Base-by-base conservation (phyloP, 2,797 vertebrate genomes). In the Lepus oiostolus region DNA sequence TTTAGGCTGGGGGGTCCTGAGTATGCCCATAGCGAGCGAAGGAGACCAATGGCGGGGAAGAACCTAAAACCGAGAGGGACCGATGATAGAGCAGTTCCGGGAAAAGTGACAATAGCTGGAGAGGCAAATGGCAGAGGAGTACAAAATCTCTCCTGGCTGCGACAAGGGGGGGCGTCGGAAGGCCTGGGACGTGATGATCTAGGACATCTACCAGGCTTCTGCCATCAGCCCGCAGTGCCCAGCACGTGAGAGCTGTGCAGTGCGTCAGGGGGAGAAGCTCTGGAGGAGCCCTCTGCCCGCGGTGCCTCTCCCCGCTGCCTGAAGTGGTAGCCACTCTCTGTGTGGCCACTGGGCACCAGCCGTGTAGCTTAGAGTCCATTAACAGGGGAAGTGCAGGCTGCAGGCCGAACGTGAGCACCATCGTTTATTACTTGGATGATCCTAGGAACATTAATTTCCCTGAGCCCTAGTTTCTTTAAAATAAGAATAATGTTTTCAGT, bases 261-360 rank as follows among this genome's bases (percentile, higher is more conserved):
- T 2, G 54, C 21, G 38, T 90, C 74, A 47, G 62, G 24, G 13
- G 47, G 65, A 74, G n/a, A 11, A 65, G 24, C 19, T 50, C 11
- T n/a, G 0, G 3, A 38, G 9, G n/a, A 58, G 38, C 13, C 4
- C 9, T 19, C n/a, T 24, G 5, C 12, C 8, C 1, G 4, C 24
- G 63, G 47, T 54, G 28, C 47, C 30, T 92, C 65, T 58, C 54
- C 58, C 65, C 70, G 9, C 24, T 83, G n/a, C 79, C 81, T 72
- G 52, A 92, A 85, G 47, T 5, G 11, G 30, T 26, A 85, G 13
- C 72, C 71, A 65, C 24, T 89, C 30, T 22, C 76, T 63, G 24
- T 13, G 19, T 21, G 17, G n/a, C 9, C 42, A 65, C n/a, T 38
- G 42, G 16, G 11, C 38, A 77, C 58, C 60, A 35, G 38, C 30